Evolutionary conservation across 2,113 vertebrate genomes (phyloP), one percentile per base, ranked within the genome.

Genomic region (Procavia capensis): DNA sequence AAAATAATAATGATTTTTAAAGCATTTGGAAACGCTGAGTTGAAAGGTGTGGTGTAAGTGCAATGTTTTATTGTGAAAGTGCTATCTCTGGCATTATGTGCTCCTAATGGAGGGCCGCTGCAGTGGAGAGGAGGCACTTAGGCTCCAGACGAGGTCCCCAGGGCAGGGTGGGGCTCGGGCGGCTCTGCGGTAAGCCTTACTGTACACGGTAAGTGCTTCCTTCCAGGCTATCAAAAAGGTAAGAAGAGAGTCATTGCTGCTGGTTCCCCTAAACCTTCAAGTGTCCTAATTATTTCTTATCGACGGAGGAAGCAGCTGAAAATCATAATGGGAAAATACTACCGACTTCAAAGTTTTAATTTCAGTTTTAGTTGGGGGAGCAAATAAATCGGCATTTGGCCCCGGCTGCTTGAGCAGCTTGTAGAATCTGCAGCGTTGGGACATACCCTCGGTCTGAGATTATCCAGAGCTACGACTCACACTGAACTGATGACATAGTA

Each of bases 1-100:
- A 97, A 97, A 97, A 96, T 97, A 97, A 97, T 97, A 97, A 98
- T 97, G 97, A 97, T 97, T 98, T 97, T 97, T 97, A 94, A 97
- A 98, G 97, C 97, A 96, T 97, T 97, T 97, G 96, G 97, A 97
- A 97, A 95, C 81, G 96, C 97, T 97, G 95, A 97, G 94, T 97
- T 94, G 97, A 97, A 97, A 98, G 97, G 97, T 97, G 96, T 95
- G 95, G 95, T 95, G 41, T 97, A 96, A 98, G 97, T 97, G 97
- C 97, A 96, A 91, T 94, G 93, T 95, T 97, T 98, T 96, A 97
- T 93, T 94, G 93, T 95, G 96, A 96, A 96, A 98, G 97, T 93
- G 95, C 85, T 97, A 92, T 91, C 96, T 96, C 93, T 92, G 11
- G 1, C 97, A 97, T 98, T 96, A 96, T 95, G 94, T 96, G 84